phyloP scores from a whole-genome alignment of 2,797 vertebrate species.

The Pseudopleuronectes americanus region DNA sequence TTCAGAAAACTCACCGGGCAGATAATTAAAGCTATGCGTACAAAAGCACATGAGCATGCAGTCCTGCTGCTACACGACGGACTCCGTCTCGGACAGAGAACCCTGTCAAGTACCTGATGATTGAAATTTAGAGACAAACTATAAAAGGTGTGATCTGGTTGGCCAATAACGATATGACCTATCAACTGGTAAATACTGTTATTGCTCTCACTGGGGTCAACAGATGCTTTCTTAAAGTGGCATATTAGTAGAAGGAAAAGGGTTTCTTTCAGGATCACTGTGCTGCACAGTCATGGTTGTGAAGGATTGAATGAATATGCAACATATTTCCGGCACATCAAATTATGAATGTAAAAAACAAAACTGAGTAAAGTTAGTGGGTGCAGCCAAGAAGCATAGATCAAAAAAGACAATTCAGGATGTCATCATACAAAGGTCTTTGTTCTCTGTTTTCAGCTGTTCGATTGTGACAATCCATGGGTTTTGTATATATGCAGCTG shows the following conservation, averaged over 20 bases:
- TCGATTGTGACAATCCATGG: no score
- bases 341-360: constrained; percentile 3
- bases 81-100: not conserved
- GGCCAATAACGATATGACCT: no score
- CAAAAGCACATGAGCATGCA: constrained; percentile 14
- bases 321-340: not conserved
- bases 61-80: not conserved
- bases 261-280: constrained; percentile 2
- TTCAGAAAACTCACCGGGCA: constrained; percentile 57
- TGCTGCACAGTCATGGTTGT: not conserved
- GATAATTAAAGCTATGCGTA: constrained; percentile 49
- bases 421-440: not conserved
- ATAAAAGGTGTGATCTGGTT: no score
- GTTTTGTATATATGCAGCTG: no score
- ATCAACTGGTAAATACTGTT: no score
- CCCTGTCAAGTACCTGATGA: not conserved
- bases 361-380: constrained; percentile 13
- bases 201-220: not conserved
- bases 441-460: no score
- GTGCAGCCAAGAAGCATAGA: not conserved
- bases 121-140: not conserved
- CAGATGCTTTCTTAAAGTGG: not conserved
- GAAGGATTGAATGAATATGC: constrained; percentile 13
- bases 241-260: not conserved
- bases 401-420: not conserved